phyloP scores from a whole-genome alignment of 2,113 vertebrate genomes.

The Hiodon alosoides region DNA sequence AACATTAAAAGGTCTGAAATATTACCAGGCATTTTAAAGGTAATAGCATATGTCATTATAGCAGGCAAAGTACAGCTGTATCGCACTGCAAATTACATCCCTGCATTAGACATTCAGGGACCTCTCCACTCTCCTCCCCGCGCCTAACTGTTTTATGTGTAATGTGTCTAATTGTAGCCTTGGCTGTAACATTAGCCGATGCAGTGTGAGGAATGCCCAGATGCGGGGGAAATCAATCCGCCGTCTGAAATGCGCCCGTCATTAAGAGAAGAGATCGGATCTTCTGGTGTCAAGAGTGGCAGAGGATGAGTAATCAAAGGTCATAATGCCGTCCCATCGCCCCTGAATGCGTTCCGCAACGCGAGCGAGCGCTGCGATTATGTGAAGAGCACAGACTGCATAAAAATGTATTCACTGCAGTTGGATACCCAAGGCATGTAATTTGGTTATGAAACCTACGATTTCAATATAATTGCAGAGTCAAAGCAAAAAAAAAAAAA shows the following conservation, averaged over 20 bases:
- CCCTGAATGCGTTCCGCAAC: not conserved
- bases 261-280: not conserved
- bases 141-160: conserved; percentile 20
- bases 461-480: conserved; percentile 41
- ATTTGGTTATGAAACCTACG: conserved; percentile 48
- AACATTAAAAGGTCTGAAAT: too few relatives aligned
- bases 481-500: conserved; percentile 29
- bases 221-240: conserved; percentile 19
- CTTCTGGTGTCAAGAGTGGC: too few relatives aligned
- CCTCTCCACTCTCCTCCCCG: not conserved
- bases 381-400: too few relatives aligned
- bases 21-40: too few relatives aligned
- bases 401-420: conserved; percentile 24
- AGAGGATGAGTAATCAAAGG: not conserved
- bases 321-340: not conserved
- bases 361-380: too few relatives aligned
- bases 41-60: too few relatives aligned
- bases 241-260: conserved; percentile 17
- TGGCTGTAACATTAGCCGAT: conserved; percentile 10
- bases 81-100: too few relatives aligned
- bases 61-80: too few relatives aligned
- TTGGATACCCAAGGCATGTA: conserved; percentile 43
- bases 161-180: conserved; percentile 28
- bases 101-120: too few relatives aligned
- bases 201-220: not conserved